Evolutionary conservation across 2,113 vertebrate species (phyloP).

Genomic region (Noturus placidus): DNA sequence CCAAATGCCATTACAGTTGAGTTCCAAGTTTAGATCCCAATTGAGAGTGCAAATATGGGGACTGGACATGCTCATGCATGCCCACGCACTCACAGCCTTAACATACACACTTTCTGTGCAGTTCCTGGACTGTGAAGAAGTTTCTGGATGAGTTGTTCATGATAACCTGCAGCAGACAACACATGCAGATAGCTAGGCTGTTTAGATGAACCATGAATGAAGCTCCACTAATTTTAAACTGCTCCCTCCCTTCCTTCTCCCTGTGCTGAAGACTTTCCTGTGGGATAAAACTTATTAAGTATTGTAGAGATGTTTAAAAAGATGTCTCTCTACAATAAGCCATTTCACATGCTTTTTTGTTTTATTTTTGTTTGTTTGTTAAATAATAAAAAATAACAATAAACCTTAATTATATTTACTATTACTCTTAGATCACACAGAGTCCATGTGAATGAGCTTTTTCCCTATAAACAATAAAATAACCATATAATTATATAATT

Average conservation of each 20-base stretch:
- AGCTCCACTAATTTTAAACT: constrained; percentile 8
- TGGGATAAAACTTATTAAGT: neutral
- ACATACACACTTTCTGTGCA: neutral
- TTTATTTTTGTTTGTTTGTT: neutral
- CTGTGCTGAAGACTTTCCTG: neutral
- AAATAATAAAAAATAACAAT: no score
- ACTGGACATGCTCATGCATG: neutral
- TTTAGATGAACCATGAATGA: constrained; percentile 20
- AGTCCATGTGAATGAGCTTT: neutral
- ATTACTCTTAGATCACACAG: neutral
- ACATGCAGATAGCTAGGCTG: neutral
- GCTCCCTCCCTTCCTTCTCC: neutral
- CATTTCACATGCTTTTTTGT: neutral
- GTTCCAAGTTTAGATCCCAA: neutral
- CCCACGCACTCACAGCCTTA: neutral
- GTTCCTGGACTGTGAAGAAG: neutral
- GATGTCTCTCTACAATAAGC: neutral
- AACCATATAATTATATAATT: neutral
- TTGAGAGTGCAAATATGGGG: constrained; percentile 23
- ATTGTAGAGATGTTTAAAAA: neutral
- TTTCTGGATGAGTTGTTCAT: constrained; percentile 4
- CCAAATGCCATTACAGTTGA: neutral
- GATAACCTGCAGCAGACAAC: constrained; percentile 39
- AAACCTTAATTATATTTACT: neutral
- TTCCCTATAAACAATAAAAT: neutral